A percentile compares a stretch with the other conserved stretches of the same genome.
phyloP scores from a whole-genome alignment of 2,113 vertebrate genomes.

The Nycticebus coucang region DNA sequence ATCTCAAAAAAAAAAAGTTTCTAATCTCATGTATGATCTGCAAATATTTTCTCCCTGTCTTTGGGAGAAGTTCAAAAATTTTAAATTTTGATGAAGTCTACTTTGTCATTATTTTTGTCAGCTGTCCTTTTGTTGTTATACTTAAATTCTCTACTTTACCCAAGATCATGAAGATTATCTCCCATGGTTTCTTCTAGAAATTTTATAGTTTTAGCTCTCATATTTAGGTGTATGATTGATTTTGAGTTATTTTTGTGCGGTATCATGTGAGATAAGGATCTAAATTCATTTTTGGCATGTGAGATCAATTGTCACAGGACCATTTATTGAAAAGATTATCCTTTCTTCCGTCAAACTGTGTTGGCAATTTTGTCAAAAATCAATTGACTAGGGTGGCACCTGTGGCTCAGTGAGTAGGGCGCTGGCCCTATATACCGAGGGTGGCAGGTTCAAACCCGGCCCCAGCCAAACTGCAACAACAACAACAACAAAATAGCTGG shows the following conservation, averaged over 20 bases:
- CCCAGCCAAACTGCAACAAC: too few relatives aligned
- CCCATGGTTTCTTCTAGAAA: background rate
- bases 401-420: too few relatives aligned
- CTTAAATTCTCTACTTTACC: background rate
- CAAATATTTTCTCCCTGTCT: background rate
- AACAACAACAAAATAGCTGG: too few relatives aligned
- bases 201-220: slow-evolving; percentile 10
- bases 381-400: background rate
- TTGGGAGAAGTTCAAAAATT: background rate
- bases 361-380: slow-evolving; percentile 14
- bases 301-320: background rate
- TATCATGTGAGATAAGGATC: background rate
- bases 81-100: background rate
- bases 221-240: background rate
- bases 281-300: slow-evolving; percentile 24
- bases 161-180: background rate
- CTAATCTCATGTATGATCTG: background rate
- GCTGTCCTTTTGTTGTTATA: background rate
- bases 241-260: background rate
- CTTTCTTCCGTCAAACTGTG: background rate
- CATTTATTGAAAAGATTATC: background rate
- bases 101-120: slow-evolving; percentile 7
- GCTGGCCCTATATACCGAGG: too few relatives aligned
- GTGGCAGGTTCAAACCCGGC: too few relatives aligned
- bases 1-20: background rate